Conservation (phyloP, 2,888 invertebrate species). For the Heteromyza rotundicornis region DNA sequence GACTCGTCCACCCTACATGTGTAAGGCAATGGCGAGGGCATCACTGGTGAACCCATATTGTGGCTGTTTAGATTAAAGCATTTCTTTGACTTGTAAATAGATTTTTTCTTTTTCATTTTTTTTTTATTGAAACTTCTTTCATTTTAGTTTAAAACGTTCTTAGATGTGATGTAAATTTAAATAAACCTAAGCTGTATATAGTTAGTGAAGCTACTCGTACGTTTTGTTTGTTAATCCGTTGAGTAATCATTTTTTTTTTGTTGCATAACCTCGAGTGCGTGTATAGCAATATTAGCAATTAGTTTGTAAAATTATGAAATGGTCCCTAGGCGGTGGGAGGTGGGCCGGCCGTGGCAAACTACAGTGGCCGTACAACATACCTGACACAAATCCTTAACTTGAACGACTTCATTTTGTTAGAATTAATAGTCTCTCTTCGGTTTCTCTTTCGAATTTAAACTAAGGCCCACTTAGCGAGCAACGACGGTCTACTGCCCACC, state of each 20-base stretch:
- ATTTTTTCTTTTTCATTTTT: no score
- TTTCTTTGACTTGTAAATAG: constrained; percentile 4
- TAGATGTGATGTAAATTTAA: constrained; percentile 11
- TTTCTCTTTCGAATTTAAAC: no score
- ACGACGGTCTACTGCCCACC: no score
- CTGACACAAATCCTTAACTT: no score
- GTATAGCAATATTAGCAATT: constrained; percentile 27
- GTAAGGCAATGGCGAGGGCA: constrained; percentile 30
- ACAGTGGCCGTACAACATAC: background rate
- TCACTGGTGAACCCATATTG: no score
- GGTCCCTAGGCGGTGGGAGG: background rate
- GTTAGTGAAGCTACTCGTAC: background rate
- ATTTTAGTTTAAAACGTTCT: constrained; percentile 9
- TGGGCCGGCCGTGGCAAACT: background rate
- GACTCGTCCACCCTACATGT: constrained; percentile 45
- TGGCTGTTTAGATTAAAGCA: no score
- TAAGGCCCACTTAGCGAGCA: no score
- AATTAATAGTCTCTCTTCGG: no score
- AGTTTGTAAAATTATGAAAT: no score
- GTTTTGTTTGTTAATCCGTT: background rate
- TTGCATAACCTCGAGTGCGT: constrained; percentile 14
- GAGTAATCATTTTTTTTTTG: background rate
- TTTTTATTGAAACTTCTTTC: no score
- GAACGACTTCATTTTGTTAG: no score
- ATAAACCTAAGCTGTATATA: background rate